Conservation (phyloP, 2,888 invertebrate genomes). For the Agrochola circellaris region DNA sequence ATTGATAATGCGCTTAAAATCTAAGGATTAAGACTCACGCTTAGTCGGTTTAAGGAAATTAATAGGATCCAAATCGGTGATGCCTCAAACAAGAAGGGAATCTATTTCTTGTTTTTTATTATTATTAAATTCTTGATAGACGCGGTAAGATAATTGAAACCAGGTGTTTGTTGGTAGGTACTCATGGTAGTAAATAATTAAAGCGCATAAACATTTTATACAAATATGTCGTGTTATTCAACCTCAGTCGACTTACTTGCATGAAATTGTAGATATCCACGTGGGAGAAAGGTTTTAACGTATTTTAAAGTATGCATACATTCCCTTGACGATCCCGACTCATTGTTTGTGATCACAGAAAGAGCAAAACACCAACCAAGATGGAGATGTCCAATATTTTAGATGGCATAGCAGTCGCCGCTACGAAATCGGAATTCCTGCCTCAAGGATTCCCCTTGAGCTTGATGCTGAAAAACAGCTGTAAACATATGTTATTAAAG, state of each 20-base stretch:
- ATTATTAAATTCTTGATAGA: not conserved
- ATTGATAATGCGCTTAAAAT: slow-evolving; percentile 20
- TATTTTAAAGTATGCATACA: slow-evolving; percentile 88
- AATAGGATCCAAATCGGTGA: not conserved
- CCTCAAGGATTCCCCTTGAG: slow-evolving; percentile 81
- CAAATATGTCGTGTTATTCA: slow-evolving; percentile 42
- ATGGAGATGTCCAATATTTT: slow-evolving; percentile 91
- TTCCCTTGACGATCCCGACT: slow-evolving; percentile 88
- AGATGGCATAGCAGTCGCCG: slow-evolving; percentile 90
- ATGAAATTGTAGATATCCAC: slow-evolving; percentile 75
- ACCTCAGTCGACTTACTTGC: slow-evolving; percentile 58
- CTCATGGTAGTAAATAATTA: slow-evolving; percentile 23
- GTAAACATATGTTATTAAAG: slow-evolving; percentile 77
- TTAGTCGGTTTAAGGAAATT: slow-evolving; percentile 2
- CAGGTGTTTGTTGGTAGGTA: not conserved
- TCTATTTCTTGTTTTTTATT: not conserved
- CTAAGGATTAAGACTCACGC: not conserved
- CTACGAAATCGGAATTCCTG: slow-evolving; percentile 89
- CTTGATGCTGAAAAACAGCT: slow-evolving; percentile 73
- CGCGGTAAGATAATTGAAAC: too few species aligned
- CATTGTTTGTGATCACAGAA: slow-evolving; percentile 89
- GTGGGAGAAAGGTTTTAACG: slow-evolving; percentile 80
- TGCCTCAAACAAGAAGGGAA: not conserved
- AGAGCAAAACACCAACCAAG: slow-evolving; percentile 88
- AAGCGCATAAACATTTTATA: slow-evolving; percentile 17